Percentiles rank a stretch among this genome's conserved stretches.
These are phyloP conservation scores for Centropristis striata DNA, from an alignment of 2,113 vertebrate species.

Conservation along the genomic window DNA sequence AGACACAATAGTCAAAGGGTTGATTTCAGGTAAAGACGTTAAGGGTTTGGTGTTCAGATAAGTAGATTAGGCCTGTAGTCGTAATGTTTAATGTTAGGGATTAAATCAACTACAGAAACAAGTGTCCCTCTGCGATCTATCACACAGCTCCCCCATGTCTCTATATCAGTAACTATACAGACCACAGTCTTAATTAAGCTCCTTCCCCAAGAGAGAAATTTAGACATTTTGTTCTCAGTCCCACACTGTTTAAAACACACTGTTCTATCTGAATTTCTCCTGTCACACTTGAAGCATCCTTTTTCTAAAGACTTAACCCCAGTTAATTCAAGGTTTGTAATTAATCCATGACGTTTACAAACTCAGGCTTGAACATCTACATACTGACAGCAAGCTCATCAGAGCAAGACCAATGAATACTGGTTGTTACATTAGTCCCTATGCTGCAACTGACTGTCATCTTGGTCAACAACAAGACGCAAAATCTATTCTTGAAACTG, in stretches of 20 bases:
- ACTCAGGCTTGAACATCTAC: not conserved
- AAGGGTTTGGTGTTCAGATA: slow-evolving; percentile 11
- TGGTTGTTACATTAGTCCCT: slow-evolving; percentile 2
- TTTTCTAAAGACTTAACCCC: not conserved
- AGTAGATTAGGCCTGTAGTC: not conserved
- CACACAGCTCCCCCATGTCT: slow-evolving; percentile 37
- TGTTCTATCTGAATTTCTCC: not conserved
- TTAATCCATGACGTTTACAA: not conserved
- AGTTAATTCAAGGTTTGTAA: not conserved
- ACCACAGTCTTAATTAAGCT: slow-evolving; percentile 60
- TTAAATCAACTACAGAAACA: slow-evolving; percentile 4
- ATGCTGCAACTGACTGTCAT: slow-evolving; percentile 7
- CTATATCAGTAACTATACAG: slow-evolving; percentile 55
- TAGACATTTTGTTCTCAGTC: slow-evolving; percentile 13
- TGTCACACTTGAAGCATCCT: not conserved
- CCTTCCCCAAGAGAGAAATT: slow-evolving; percentile 32
- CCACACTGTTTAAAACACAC: slow-evolving; percentile 2
- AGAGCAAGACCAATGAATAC: not conserved
- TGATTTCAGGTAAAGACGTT: not conserved
- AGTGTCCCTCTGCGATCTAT: slow-evolving; percentile 20
- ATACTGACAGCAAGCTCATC: not conserved
- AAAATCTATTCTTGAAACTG: slow-evolving; percentile 20
- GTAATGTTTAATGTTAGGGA: not conserved
- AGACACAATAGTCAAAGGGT: too few species aligned
- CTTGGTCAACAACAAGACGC: slow-evolving; percentile 31